phyloP scores from a whole-genome alignment of 2,888 invertebrate species.

The Aphodius granarius region DNA sequence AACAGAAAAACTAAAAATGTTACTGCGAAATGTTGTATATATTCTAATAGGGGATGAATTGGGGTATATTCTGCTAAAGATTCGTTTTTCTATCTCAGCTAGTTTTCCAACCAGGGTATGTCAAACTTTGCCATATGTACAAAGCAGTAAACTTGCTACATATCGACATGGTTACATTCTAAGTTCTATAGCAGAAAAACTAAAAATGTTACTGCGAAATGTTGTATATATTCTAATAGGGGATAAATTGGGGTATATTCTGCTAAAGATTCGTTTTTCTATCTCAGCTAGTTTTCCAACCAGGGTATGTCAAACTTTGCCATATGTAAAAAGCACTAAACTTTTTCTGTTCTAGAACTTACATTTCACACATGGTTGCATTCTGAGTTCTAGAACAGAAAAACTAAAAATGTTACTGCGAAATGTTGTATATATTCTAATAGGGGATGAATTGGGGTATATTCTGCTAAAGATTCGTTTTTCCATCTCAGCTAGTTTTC shows the following conservation, averaged over 20 bases:
- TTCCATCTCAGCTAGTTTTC: not conserved
- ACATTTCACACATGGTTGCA: too few species aligned
- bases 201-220: not conserved
- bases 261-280: not conserved
- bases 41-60: not conserved
- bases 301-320: too few species aligned
- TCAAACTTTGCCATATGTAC: not conserved
- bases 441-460: not conserved
- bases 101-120: not conserved
- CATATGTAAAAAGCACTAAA: too few species aligned
- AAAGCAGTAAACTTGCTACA: not conserved
- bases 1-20: not conserved
- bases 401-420: too few species aligned
- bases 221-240: not conserved
- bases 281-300: too few species aligned
- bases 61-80: not conserved
- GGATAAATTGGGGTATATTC: not conserved
- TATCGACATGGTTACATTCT: not conserved
- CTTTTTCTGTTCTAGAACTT: too few species aligned
- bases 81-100: not conserved
- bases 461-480: not conserved
- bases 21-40: not conserved
- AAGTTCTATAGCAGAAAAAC: not conserved
- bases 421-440: too few species aligned
- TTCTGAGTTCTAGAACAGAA: too few species aligned